Evolutionary conservation across 2,797 vertebrate species (phyloP).

Genomic region (Sebastes ruberrimus): DNA sequence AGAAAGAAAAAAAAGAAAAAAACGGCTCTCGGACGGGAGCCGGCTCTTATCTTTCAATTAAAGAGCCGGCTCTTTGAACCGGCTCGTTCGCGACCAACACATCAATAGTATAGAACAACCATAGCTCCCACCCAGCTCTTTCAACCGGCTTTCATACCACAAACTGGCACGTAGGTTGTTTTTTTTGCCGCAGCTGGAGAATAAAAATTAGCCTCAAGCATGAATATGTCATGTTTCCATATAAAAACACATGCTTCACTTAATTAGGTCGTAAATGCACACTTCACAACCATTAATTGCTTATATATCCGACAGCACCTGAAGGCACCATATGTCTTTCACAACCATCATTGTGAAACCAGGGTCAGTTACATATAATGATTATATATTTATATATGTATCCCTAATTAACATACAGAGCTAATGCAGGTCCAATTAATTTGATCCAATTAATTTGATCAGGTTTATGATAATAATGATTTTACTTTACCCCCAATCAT

Average conservation of each 20-base stretch:
- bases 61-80: too few relatives aligned
- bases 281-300: rapidly evolving
- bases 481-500: not conserved
- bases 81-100: too few relatives aligned
- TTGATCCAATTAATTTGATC: not conserved
- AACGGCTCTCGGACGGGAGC: too few relatives aligned
- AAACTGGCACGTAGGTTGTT: not conserved
- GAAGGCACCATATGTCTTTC: conserved; percentile 47
- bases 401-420: not conserved
- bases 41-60: too few relatives aligned
- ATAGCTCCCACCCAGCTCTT: not conserved
- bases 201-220: not conserved
- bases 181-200: not conserved
- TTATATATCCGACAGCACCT: not conserved
- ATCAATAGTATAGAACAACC: too few relatives aligned
- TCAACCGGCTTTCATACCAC: not conserved
- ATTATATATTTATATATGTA: not conserved
- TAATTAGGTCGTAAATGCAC: not conserved
- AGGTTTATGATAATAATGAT: not conserved
- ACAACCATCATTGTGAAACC: conserved; percentile 33
- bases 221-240: not conserved
- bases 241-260: not conserved
- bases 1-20: too few relatives aligned
- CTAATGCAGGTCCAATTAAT: not conserved
- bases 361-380: conserved; percentile 43